Evolutionary conservation across 2,113 vertebrate genomes (phyloP).

Genomic region (Chinchilla lanigera): DNA sequence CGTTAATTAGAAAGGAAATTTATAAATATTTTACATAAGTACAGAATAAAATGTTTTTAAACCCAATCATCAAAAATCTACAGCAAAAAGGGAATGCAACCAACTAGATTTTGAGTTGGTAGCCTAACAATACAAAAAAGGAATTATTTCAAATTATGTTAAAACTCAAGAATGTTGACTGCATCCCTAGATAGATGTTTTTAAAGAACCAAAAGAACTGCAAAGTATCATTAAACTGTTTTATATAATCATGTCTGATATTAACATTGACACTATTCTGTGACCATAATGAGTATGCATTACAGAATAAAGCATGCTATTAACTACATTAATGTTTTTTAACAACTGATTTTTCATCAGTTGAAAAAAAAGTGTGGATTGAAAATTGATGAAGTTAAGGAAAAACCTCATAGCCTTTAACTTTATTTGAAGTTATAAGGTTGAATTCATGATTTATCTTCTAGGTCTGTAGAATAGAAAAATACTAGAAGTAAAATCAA

Average conservation of each 20-base stretch:
- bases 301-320: neutral
- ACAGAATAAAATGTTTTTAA: neutral
- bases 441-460: neutral
- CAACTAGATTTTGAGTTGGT: neutral
- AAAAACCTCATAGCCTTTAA: neutral
- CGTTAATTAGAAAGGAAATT: neutral
- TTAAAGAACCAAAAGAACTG: neutral
- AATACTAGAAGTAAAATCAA: neutral
- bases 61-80: neutral
- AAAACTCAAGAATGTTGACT: neutral
- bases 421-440: neutral
- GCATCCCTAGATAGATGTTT: neutral
- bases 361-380: neutral
- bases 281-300: neutral
- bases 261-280: neutral
- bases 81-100: neutral
- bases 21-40: neutral
- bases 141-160: conserved; percentile 6
- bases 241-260: neutral
- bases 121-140: neutral
- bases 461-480: neutral
- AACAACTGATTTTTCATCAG: neutral
- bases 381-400: neutral
- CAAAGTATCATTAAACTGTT: neutral
- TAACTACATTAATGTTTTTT: neutral